Evolutionary conservation across 1,140 invertebrate genomes (phyloP).

Genomic region (Drosophila fuyamai): DNA sequence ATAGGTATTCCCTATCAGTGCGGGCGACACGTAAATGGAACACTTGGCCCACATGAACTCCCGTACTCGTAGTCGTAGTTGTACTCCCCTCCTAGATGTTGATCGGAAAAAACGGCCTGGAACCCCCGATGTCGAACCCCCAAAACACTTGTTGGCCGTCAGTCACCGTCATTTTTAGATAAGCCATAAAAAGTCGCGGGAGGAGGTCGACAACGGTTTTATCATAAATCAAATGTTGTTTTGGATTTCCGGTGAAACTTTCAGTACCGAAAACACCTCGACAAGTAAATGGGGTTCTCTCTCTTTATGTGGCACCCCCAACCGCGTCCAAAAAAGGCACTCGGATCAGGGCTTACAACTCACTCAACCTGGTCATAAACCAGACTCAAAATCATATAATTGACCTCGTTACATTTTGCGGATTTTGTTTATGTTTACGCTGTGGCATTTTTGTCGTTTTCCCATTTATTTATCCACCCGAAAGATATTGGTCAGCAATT

Average conservation of each 20-base stretch:
- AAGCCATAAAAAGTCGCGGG: conserved; percentile 72
- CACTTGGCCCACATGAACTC: conserved; percentile 48
- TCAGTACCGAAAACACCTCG: conserved; percentile 27
- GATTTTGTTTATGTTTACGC: conserved; percentile 49
- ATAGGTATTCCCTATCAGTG: conserved; percentile 20
- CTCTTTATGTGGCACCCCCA: conserved; percentile 6
- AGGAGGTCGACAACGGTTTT: conserved; percentile 42
- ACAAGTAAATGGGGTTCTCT: conserved; percentile 30
- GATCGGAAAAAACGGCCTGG: not conserved
- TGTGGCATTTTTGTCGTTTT: conserved; percentile 32
- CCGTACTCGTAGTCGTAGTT: not conserved
- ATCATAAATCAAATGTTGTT: conserved; percentile 80
- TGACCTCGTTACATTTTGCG: conserved; percentile 53
- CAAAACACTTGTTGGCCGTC: conserved; percentile 44
- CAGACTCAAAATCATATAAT: conserved; percentile 37
- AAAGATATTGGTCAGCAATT: conserved; percentile 66
- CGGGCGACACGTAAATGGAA: conserved; percentile 58
- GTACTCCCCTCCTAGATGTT: conserved; percentile 3
- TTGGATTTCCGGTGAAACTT: conserved; percentile 79
- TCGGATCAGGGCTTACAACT: conserved; percentile 20
- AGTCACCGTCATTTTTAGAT: conserved; percentile 60
- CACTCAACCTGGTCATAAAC: conserved; percentile 21
- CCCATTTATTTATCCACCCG: conserved; percentile 7
- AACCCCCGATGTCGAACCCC: not conserved
- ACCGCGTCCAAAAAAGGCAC: not conserved